Conservation (phyloP, 2,113 vertebrate genomes). For the Siniperca knerii region DNA sequence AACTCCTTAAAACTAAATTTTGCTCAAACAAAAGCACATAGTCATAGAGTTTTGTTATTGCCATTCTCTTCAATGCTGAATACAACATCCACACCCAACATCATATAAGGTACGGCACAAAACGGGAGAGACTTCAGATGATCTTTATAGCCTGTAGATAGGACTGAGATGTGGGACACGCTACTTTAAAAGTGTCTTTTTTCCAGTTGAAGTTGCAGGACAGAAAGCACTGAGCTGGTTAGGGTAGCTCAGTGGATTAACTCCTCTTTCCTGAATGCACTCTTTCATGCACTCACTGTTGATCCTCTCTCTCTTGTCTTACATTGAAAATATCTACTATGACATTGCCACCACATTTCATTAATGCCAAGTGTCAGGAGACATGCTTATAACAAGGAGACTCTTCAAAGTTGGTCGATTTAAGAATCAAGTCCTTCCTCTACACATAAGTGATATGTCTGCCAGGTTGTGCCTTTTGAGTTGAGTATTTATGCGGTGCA, state of each 20-base stretch:
- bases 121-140: neutral
- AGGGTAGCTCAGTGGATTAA: conserved; percentile 1
- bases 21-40: neutral
- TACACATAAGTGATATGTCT: neutral
- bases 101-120: neutral
- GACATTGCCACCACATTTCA: conserved; percentile 25
- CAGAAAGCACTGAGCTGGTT: neutral
- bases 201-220: conserved; percentile 14
- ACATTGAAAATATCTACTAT: neutral
- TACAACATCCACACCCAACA: neutral
- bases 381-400: neutral
- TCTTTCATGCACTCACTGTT: neutral
- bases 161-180: neutral
- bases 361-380: conserved; percentile 14
- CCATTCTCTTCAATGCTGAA: neutral
- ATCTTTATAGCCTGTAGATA: neutral
- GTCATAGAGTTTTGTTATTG: conserved; percentile 8
- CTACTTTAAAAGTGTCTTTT: conserved; percentile 1
- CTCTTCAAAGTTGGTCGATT: conserved; percentile 18
- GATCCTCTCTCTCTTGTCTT: conserved; percentile 15
- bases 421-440: conserved; percentile 13
- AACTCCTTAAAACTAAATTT: neutral
- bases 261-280: neutral
- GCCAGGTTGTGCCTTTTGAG: neutral
- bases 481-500: neutral